Evolutionary conservation across 2,888 invertebrate genomes (phyloP), one percentile per base, ranked within the genome.

Genomic region (Thelaira solivaga): DNA sequence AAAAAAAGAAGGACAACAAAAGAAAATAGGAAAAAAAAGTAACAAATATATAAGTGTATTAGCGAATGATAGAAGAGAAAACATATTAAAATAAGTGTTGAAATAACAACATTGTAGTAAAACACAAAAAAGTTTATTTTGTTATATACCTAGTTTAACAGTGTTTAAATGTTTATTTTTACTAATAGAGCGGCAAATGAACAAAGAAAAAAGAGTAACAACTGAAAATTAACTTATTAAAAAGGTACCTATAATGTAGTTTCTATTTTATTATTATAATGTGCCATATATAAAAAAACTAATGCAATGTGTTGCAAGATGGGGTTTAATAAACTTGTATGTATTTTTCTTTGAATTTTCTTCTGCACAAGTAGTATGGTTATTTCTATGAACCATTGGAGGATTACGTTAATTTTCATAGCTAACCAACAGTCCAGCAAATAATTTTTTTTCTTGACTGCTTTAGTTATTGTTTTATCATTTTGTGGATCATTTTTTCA

Each of bases 351-450:
- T 43, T 13, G 36, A 43, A 24, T 51, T 49, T 43, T 59, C 31
- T 74, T 51, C 6, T 22, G 47, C 39, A 61, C 47, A 41, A 57
- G 47, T 41, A n/a, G 24, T 51, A 26, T 29, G 16, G 36, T 31
- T 59, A n/a, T 36, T 47, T 62, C n/a, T 51, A 64, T 55, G 3
- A 62, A 59, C 62, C 39, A 59, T 53, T 59, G 20, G 39, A 45
- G 51, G 57, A 78, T 78, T 78, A 78, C 59, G 41, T 67, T 76
- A 71, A 65, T 72, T 76, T 72, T 55, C 47, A 61, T 47, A 45
- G 45, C 34, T 71, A 72, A 45, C 51, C 26, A 65, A 59, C 43
- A 31, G 31, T 41, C 45, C 43, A 51, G 20, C 13, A 22, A 49
- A 1, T 6, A 45, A 29, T 34, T 57, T 55, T 41, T 71, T 18